These are phyloP conservation scores for Pangasius larnaudii DNA, from an alignment of 2,797 vertebrate species.

Conservation along the genomic window DNA sequence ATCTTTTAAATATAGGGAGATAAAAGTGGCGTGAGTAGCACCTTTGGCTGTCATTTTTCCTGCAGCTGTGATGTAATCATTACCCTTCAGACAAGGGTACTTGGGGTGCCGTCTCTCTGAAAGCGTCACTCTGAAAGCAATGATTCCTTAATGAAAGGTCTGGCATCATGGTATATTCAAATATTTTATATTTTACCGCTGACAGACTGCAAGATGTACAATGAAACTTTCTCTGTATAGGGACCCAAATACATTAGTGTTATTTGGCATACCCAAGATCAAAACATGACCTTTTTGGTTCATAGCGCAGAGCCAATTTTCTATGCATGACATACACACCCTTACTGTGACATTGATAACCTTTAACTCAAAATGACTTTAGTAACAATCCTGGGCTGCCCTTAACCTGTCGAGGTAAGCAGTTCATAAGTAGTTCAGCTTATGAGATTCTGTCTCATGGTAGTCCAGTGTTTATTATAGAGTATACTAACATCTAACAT, in stretches of 20 bases:
- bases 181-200: not conserved
- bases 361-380: slow-evolving; percentile 13
- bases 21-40: no score
- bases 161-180: not conserved
- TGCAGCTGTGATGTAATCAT: not conserved
- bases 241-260: not conserved
- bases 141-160: not conserved
- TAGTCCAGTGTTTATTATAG: not conserved
- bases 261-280: not conserved
- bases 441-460: not conserved
- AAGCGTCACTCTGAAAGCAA: not conserved
- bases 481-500: not conserved
- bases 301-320: slow-evolving; percentile 4
- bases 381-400: not conserved
- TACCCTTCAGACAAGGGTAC: not conserved
- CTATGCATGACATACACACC: not conserved
- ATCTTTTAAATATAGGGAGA: no score
- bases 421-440: not conserved
- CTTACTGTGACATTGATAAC: slow-evolving; percentile 18
- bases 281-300: slow-evolving; percentile 27
- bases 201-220: not conserved
- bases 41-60: no score
- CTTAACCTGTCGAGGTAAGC: not conserved
- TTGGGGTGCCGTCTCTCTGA: not conserved
- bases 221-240: not conserved